A percentile compares a stretch with the other conserved stretches of the same genome.
These are phyloP conservation scores for Oconnorella tubifera DNA, from an alignment of 2,888 invertebrate genomes.

Conservation along the genomic window DNA sequence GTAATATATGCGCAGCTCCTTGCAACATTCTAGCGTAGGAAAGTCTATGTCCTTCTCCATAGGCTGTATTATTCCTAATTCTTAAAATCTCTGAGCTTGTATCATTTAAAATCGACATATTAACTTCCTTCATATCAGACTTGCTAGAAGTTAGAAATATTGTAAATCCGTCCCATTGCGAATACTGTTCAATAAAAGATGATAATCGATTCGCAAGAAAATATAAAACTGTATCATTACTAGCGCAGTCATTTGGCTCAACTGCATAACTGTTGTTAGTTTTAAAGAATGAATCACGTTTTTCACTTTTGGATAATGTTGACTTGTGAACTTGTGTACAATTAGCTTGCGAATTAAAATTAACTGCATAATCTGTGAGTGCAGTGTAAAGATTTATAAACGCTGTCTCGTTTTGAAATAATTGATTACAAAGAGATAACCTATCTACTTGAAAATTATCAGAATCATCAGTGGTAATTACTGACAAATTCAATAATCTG, in stretches of 20 bases:
- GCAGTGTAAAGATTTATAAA: neutral
- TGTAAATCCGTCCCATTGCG: too few species aligned
- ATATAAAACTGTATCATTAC: too few species aligned
- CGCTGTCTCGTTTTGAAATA: too few species aligned
- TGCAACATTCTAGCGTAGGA: slow-evolving; percentile 5
- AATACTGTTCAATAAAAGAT: too few species aligned
- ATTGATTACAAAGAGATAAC: too few species aligned
- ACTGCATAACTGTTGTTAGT: neutral
- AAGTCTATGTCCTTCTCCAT: neutral
- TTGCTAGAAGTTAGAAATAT: neutral
- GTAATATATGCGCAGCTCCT: slow-evolving; percentile 9
- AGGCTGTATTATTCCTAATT: neutral
- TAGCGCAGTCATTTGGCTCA: too few species aligned
- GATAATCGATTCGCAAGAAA: too few species aligned
- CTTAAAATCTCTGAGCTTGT: neutral
- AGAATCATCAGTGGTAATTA: neutral
- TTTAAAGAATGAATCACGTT: neutral
- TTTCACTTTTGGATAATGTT: too few species aligned
- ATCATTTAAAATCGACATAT: neutral
- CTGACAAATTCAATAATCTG: neutral
- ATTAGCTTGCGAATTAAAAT: too few species aligned
- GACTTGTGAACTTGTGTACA: too few species aligned
- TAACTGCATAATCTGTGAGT: neutral
- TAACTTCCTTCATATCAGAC: neutral
- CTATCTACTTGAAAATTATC: too few species aligned